Evolutionary conservation across 2,888 invertebrate genomes (phyloP).

Genomic region (Nudaria mundana): DNA sequence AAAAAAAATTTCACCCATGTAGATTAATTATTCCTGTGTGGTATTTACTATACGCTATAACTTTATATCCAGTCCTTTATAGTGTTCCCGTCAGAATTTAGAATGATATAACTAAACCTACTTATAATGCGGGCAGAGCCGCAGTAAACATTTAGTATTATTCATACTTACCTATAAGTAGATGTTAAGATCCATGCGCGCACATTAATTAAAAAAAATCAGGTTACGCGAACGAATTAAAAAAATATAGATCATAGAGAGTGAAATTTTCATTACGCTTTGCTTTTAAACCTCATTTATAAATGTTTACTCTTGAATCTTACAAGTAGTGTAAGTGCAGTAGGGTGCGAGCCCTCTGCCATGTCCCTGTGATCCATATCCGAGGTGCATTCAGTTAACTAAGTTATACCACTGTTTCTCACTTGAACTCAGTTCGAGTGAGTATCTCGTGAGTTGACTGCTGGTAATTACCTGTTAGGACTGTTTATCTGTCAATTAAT

Average conservation of each 20-base stretch:
- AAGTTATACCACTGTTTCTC: background rate
- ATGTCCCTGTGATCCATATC: constrained; percentile 10
- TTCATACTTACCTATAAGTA: no score
- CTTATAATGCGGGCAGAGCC: no score
- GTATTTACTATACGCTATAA: no score
- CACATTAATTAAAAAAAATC: background rate
- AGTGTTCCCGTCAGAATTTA: no score
- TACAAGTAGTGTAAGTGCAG: constrained; percentile 6
- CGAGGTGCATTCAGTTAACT: constrained; percentile 1
- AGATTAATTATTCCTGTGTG: no score
- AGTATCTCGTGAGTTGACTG: background rate
- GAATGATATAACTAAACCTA: no score
- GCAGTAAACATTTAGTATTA: no score
- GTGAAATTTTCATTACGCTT: background rate
- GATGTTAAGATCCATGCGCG: no score
- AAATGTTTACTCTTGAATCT: background rate
- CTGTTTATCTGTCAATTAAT: no score
- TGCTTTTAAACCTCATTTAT: background rate
- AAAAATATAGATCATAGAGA: background rate
- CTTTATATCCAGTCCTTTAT: no score
- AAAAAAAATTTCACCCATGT: no score
- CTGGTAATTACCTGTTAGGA: no score
- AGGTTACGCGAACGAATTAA: background rate
- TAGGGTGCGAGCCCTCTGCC: constrained; percentile 3
- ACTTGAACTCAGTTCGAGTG: background rate